These are phyloP conservation scores for Myrmecobius fasciatus DNA, from an alignment of 2,113 vertebrate genomes.

Conservation along the genomic window DNA sequence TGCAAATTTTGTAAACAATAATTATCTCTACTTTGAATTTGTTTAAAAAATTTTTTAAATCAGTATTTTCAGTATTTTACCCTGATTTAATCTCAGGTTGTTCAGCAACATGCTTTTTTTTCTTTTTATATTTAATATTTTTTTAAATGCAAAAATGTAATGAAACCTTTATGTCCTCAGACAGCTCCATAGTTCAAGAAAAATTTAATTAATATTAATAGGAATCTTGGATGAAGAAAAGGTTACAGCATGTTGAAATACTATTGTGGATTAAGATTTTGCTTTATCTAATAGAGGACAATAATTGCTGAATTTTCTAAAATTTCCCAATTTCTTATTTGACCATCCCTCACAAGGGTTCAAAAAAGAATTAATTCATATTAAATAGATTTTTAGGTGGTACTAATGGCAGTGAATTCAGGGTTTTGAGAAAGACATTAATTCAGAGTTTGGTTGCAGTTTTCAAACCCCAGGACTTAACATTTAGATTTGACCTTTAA, in stretches of 20 bases:
- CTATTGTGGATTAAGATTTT: not conserved
- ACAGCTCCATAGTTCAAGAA: not conserved
- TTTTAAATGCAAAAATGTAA: too few relatives aligned
- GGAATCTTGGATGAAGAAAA: not conserved
- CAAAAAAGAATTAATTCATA: not conserved
- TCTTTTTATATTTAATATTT: too few relatives aligned
- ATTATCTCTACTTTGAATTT: too few relatives aligned
- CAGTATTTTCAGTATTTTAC: too few relatives aligned
- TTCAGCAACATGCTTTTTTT: too few relatives aligned
- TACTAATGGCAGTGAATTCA: not conserved
- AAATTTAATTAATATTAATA: not conserved
- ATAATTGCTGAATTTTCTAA: not conserved
- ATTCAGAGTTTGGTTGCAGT: not conserved
- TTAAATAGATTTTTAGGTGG: not conserved
- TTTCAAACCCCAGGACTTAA: rapidly evolving
- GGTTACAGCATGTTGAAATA: not conserved
- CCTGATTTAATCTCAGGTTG: too few relatives aligned
- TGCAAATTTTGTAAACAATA: too few relatives aligned
- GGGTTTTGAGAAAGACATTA: rapidly evolving
- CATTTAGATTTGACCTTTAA: not conserved
- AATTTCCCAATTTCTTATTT: not conserved
- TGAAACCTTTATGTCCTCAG: too few relatives aligned
- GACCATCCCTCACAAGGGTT: not conserved
- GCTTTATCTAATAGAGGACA: not conserved
- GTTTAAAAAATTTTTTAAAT: too few relatives aligned